Evolutionary conservation across 2,797 vertebrate species (phyloP).

Genomic region (Poeciliopsis turneri): DNA sequence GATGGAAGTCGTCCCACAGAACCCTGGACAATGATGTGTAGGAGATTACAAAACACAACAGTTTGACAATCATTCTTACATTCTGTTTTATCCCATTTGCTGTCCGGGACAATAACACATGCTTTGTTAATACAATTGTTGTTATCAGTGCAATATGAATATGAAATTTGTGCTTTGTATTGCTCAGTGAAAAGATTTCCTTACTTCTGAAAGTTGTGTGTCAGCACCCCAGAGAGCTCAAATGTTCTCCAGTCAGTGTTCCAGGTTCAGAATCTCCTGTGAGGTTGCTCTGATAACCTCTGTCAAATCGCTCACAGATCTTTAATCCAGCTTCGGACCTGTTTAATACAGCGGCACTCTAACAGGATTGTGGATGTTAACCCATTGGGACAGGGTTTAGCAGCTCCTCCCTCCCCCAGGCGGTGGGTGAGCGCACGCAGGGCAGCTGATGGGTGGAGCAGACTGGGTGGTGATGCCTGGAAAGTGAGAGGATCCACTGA

Average conservation of each 20-base stretch:
- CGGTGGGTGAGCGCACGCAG: slow-evolving; percentile 39
- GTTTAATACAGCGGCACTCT: slow-evolving; percentile 68
- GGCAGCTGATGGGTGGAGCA: slow-evolving; percentile 65
- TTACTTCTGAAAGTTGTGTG: not conserved
- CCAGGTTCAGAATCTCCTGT: slow-evolving; percentile 3
- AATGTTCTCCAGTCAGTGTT: not conserved
- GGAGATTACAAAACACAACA: not conserved
- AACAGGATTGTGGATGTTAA: slow-evolving; percentile 75
- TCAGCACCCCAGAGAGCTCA: not conserved
- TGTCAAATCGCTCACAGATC: slow-evolving; percentile 56
- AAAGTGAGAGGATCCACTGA: slow-evolving; percentile 71
- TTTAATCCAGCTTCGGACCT: slow-evolving; percentile 71
- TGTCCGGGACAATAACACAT: not conserved
- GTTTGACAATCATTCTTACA: not conserved
- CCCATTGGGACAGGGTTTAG: slow-evolving; percentile 50
- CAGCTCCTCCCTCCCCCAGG: slow-evolving; percentile 69
- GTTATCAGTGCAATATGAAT: not conserved
- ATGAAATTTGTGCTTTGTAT: not conserved
- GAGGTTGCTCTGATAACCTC: slow-evolving; percentile 40
- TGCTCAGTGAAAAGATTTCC: not conserved
- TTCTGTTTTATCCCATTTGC: not conserved
- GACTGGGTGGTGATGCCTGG: slow-evolving; percentile 57
- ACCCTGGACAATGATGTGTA: not conserved
- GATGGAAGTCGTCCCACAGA: not conserved
- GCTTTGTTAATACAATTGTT: not conserved